Conservation (phyloP, 2,113 vertebrate species). For the Toxotes chatareus region DNA sequence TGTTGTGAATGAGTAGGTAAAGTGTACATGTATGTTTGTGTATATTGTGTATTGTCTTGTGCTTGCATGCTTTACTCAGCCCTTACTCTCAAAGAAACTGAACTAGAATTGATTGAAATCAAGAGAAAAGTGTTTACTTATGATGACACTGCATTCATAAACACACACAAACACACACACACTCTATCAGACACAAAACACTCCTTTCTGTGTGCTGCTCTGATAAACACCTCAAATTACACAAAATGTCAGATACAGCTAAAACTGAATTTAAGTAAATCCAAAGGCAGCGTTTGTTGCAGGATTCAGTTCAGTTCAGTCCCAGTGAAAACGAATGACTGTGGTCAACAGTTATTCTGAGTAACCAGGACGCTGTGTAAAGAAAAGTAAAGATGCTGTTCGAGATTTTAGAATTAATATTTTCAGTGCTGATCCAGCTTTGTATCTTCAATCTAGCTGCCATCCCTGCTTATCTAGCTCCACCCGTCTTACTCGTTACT, state of each 20-base stretch:
- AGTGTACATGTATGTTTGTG: background rate
- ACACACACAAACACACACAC: background rate
- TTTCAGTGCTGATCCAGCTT: too few species aligned
- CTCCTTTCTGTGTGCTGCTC: background rate
- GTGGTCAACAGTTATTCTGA: background rate
- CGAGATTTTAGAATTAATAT: too few species aligned
- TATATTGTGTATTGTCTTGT: background rate
- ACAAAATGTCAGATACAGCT: background rate
- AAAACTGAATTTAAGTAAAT: background rate
- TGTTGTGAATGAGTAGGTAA: conserved; percentile 2
- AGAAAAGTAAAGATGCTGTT: too few species aligned
- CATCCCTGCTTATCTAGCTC: too few species aligned
- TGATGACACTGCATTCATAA: background rate
- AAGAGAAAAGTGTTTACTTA: background rate
- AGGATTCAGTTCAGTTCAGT: background rate
- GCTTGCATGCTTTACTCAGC: background rate
- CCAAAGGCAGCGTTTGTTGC: background rate
- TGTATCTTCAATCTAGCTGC: too few species aligned
- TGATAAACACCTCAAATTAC: background rate
- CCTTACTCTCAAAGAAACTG: background rate
- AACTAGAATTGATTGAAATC: background rate
- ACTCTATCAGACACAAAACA: background rate
- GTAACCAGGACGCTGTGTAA: background rate
- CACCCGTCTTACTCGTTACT: too few species aligned
- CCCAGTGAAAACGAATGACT: background rate